These are phyloP conservation scores for Trogon melanurus DNA, from an alignment of 2,113 vertebrate species.

Conservation along the genomic window DNA sequence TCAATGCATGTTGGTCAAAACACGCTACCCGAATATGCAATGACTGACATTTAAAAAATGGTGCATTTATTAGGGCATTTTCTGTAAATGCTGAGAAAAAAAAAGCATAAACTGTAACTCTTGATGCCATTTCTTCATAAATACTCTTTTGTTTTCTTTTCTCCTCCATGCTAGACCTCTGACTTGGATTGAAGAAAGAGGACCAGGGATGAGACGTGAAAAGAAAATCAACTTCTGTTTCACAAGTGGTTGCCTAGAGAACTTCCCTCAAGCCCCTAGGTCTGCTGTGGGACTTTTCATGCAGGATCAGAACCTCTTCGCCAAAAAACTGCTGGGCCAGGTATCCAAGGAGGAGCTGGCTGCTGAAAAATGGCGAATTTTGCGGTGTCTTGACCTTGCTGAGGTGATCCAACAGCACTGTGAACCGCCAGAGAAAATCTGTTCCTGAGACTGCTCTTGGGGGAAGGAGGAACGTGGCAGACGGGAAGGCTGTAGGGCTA, in stretches of 20 bases:
- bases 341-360: slow-evolving; percentile 78
- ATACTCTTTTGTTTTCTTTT: background rate
- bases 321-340: slow-evolving; percentile 84
- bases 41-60: background rate
- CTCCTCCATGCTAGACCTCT: slow-evolving; percentile 76
- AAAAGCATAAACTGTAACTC: background rate
- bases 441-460: background rate
- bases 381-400: slow-evolving; percentile 87
- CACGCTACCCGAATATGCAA: background rate
- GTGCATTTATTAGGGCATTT: background rate
- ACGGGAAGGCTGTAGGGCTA: background rate
- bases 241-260: slow-evolving; percentile 81
- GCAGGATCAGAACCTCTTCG: slow-evolving; percentile 90
- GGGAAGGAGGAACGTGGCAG: background rate
- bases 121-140: background rate
- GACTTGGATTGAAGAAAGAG: slow-evolving; percentile 92
- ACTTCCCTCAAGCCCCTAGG: slow-evolving; percentile 77
- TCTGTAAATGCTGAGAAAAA: background rate
- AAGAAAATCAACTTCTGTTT: slow-evolving; percentile 89
- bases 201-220: slow-evolving; percentile 80
- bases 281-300: slow-evolving; percentile 87
- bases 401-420: slow-evolving; percentile 82
- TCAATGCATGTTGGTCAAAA: background rate
- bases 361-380: slow-evolving; percentile 80
- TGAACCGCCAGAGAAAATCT: slow-evolving; percentile 9